These are phyloP conservation scores for Anseranas semipalmata DNA, from an alignment of 2,113 vertebrate species.

Conservation along the genomic window DNA sequence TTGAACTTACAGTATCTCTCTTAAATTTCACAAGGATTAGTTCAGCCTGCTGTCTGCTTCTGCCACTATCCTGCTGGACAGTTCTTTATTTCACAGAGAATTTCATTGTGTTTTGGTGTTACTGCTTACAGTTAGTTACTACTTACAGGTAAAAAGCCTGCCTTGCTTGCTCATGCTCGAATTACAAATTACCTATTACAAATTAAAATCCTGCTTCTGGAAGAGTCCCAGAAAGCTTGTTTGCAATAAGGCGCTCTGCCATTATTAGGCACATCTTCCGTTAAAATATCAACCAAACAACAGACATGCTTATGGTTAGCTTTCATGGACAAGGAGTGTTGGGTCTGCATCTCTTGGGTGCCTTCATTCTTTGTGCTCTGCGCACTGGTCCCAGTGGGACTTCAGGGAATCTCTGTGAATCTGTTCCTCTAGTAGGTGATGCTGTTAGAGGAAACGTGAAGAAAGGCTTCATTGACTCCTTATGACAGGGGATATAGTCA, in stretches of 20 bases:
- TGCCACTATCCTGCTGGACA: not conserved
- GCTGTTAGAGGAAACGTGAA: not conserved
- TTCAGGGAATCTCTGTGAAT: not conserved
- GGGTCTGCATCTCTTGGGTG: not conserved
- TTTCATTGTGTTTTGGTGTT: not conserved
- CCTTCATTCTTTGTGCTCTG: not conserved
- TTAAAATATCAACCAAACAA: not conserved
- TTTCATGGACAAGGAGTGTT: not conserved
- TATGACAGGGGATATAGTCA: not conserved
- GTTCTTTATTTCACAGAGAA: not conserved
- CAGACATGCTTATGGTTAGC: not conserved
- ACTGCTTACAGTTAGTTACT: not conserved
- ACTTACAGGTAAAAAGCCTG: not conserved
- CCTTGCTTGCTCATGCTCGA: not conserved
- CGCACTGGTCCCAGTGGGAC: not conserved
- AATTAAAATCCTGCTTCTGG: not conserved
- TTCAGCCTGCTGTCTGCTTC: not conserved
- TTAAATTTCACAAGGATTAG: not conserved
- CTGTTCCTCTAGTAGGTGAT: not conserved
- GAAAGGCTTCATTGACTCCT: not conserved
- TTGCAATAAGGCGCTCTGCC: not conserved
- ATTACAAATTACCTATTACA: not conserved
- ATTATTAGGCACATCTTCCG: not conserved
- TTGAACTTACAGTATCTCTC: not conserved
- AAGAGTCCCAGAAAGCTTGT: not conserved